phyloP scores from a whole-genome alignment of 2,888 invertebrate species.

The Rhagonycha lutea region DNA sequence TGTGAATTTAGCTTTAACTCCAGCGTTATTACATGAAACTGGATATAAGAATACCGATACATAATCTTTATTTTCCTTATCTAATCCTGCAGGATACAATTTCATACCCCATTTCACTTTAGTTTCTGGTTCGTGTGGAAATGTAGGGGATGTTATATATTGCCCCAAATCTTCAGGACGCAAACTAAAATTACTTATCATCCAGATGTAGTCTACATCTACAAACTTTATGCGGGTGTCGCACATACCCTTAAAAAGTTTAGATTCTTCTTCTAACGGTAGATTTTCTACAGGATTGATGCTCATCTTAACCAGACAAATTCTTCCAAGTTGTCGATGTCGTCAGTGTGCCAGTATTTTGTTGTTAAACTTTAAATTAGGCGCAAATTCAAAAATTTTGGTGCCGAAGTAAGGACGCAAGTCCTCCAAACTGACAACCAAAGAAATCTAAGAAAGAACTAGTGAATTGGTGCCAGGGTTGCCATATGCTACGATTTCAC shows the following conservation, averaged over 20 bases:
- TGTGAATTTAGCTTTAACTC: constrained; percentile 99
- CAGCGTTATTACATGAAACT: constrained; percentile 99
- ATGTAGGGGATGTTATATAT: constrained; percentile 98
- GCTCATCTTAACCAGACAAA: not conserved
- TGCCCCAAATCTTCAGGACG: constrained; percentile 99
- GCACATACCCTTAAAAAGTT: not conserved
- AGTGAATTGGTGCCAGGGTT: no score
- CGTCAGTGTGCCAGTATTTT: no score
- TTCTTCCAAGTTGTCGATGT: no score
- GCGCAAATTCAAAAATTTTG: no score
- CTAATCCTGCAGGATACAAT: constrained; percentile 99
- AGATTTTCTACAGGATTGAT: not conserved
- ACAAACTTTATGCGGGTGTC: constrained; percentile 85
- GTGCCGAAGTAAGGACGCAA: no score
- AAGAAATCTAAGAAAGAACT: no score
- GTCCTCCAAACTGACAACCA: no score
- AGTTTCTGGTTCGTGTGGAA: constrained; percentile 99
- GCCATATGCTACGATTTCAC: no score
- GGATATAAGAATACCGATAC: constrained; percentile 97
- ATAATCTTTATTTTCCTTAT: constrained; percentile 99
- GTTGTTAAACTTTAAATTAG: no score
- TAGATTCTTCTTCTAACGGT: not conserved
- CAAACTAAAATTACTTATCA: constrained; percentile 99
- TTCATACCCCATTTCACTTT: constrained; percentile 99
- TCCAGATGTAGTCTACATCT: constrained; percentile 99